Conservation (phyloP, 2,797 vertebrate species). For the Margarornis squamiger region DNA sequence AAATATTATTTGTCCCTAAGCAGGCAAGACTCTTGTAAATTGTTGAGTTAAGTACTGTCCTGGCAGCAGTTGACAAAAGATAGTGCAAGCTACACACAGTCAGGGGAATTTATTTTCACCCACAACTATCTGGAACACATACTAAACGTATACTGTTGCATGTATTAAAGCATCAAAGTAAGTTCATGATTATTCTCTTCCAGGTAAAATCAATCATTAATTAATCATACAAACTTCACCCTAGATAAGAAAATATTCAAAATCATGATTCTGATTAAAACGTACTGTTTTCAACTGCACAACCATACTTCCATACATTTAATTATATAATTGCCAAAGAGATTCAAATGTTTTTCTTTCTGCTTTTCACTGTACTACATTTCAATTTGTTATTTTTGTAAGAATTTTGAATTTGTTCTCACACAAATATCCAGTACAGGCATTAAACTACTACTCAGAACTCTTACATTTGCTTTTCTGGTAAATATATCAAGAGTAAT, state of each 20-base stretch:
- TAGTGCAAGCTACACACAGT: neutral
- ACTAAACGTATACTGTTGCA: neutral
- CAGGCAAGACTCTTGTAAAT: neutral
- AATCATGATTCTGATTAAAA: neutral
- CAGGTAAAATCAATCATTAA: neutral
- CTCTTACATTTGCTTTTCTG: neutral
- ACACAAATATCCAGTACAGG: neutral
- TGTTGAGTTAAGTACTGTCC: conserved; percentile 4
- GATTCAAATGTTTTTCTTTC: neutral
- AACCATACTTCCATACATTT: neutral
- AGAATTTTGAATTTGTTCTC: neutral
- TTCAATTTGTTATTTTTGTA: neutral
- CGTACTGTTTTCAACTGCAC: neutral
- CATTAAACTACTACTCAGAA: neutral
- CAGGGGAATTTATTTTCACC: neutral
- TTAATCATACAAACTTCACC: neutral
- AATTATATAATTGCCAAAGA: neutral
- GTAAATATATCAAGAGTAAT: neutral
- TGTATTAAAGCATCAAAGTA: neutral
- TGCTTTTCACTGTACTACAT: neutral
- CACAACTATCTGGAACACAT: neutral
- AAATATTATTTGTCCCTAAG: conserved; percentile 7
- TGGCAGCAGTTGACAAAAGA: neutral
- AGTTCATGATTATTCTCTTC: neutral
- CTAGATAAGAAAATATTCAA: neutral